phyloP scores from a whole-genome alignment of 2,888 invertebrate genomes.

The Latrodectus elegans region DNA sequence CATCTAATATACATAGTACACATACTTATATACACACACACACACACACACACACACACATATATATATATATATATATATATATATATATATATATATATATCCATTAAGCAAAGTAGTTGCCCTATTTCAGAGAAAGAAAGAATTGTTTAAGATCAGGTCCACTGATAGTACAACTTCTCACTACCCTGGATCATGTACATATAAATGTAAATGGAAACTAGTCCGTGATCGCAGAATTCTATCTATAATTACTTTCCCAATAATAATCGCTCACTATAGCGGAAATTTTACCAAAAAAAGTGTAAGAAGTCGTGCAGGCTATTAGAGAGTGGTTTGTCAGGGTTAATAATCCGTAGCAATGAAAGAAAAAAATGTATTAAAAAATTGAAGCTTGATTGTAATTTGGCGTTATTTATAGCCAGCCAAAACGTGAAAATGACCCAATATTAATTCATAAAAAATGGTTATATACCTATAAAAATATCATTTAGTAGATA shows the following conservation, averaged over 20 bases:
- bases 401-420: constrained; percentile 48
- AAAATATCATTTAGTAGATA: constrained; percentile 38
- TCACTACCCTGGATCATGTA: not conserved
- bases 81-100: too few relatives aligned
- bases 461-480: constrained; percentile 20
- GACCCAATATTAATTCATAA: not conserved
- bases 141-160: too few relatives aligned
- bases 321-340: constrained; percentile 27
- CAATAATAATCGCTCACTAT: constrained; percentile 15
- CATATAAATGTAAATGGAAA: constrained; percentile 12
- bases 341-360: constrained; percentile 35
- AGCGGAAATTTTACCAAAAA: not conserved
- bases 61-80: too few relatives aligned
- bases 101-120: too few relatives aligned
- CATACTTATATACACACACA: too few relatives aligned
- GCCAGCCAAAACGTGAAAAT: constrained; percentile 7
- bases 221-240: constrained; percentile 35
- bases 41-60: too few relatives aligned
- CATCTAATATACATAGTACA: too few relatives aligned
- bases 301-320: constrained; percentile 9
- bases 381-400: constrained; percentile 20
- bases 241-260: constrained; percentile 51
- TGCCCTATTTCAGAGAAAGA: too few relatives aligned
- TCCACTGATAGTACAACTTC: not conserved
- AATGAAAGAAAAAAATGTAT: constrained; percentile 2